Evolutionary conservation across 2,888 invertebrate species (phyloP).

Genomic region (Toxonevra muliebris): DNA sequence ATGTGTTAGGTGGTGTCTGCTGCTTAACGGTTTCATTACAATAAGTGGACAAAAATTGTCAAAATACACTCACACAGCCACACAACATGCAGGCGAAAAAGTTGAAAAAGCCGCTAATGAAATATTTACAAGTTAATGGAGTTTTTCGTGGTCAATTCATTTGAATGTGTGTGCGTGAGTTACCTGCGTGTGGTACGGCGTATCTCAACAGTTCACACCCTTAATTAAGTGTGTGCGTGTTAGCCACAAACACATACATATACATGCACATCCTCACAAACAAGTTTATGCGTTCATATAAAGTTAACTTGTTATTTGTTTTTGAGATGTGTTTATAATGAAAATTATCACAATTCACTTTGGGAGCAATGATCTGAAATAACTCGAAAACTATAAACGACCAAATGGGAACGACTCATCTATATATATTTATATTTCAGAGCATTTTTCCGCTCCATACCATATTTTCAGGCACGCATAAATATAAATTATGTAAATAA

Average conservation of each 20-base stretch:
- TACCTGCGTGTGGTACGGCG: constrained; percentile 23
- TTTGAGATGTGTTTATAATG: too few species aligned
- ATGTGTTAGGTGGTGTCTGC: constrained; percentile 31
- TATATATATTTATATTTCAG: too few species aligned
- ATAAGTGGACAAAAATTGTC: constrained; percentile 43
- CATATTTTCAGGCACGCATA: too few species aligned
- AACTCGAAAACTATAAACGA: too few species aligned
- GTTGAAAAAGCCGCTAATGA: constrained; percentile 56
- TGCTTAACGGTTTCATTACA: constrained; percentile 49
- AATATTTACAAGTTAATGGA: constrained; percentile 50
- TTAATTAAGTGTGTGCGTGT: constrained; percentile 55
- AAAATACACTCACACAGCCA: constrained; percentile 18
- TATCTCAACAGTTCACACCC: constrained; percentile 61
- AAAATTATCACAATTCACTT: too few species aligned
- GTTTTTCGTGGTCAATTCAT: constrained; percentile 4
- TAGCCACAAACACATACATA: constrained; percentile 35
- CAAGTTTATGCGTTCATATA: too few species aligned
- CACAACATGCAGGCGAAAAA: constrained; percentile 1
- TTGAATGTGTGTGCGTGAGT: constrained; percentile 31
- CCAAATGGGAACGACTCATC: too few species aligned
- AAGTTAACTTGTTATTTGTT: too few species aligned
- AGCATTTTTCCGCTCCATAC: too few species aligned
- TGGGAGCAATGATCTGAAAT: too few species aligned
- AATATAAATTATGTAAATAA: too few species aligned
- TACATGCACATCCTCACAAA: background rate